Evolutionary conservation across 2,888 invertebrate species (phyloP).

Genomic region (Cremastinae sp.): DNA sequence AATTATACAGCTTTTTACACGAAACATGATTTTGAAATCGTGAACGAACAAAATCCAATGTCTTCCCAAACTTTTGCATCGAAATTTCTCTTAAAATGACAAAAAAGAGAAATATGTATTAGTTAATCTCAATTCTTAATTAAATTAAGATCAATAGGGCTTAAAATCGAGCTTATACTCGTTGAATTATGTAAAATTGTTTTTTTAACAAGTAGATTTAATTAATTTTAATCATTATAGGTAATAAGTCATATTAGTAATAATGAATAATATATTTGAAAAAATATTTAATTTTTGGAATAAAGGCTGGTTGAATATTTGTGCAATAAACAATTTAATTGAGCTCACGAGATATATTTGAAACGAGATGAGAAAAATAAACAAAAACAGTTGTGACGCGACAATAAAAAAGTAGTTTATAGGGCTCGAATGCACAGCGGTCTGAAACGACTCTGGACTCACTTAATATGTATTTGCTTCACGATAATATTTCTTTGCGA

Average conservation of each 20-base stretch:
- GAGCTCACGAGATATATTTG: constrained; percentile 57
- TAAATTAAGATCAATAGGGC: constrained; percentile 7
- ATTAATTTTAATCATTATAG: constrained; percentile 16
- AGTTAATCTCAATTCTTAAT: neutral
- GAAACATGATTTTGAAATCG: constrained; percentile 42
- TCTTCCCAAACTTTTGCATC: constrained; percentile 71
- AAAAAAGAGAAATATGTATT: too few species aligned
- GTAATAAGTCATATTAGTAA: constrained; percentile 14
- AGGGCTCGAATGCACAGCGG: constrained; percentile 69
- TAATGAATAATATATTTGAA: constrained; percentile 30
- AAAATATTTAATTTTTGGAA: constrained; percentile 27
- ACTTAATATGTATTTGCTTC: constrained; percentile 38
- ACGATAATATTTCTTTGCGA: constrained; percentile 15
- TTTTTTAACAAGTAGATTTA: constrained; percentile 28
- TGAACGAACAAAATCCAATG: constrained; percentile 73
- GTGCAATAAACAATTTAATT: constrained; percentile 54
- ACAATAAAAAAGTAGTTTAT: constrained; percentile 78
- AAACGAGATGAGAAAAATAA: constrained; percentile 34
- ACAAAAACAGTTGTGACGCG: constrained; percentile 77
- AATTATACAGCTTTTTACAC: constrained; percentile 55
- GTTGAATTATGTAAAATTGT: constrained; percentile 41
- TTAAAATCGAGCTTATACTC: constrained; percentile 27
- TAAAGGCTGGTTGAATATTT: constrained; percentile 54
- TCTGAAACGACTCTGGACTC: constrained; percentile 55
- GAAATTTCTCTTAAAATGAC: constrained; percentile 8